Conservation (phyloP, 2,888 invertebrate genomes). For the Criorhina ranunculi region DNA sequence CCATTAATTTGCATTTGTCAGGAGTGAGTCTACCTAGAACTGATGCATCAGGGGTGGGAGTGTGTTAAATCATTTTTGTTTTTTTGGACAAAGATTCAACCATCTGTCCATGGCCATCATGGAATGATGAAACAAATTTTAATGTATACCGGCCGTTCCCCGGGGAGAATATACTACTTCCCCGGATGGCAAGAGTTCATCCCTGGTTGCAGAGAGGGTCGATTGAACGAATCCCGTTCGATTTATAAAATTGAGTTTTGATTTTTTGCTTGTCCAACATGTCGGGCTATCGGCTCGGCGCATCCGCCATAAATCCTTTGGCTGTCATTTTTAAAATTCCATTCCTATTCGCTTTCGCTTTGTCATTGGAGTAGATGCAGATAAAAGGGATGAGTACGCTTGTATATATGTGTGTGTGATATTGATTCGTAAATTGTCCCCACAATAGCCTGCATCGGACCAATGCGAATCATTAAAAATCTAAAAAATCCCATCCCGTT, state of each 20-base stretch:
- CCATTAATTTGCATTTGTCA: slow-evolving; percentile 69
- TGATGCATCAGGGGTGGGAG: slow-evolving; percentile 4
- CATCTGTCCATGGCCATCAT: slow-evolving; percentile 55
- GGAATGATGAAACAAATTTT: slow-evolving; percentile 69
- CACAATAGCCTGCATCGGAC: not conserved
- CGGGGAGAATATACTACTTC: slow-evolving; percentile 38
- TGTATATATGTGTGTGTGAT: not conserved
- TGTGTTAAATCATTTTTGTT: slow-evolving; percentile 40
- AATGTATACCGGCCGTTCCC: slow-evolving; percentile 58
- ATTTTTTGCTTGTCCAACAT: slow-evolving; percentile 65
- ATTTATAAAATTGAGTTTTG: slow-evolving; percentile 71
- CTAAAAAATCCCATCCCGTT: slow-evolving; percentile 55
- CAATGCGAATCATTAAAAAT: slow-evolving; percentile 71
- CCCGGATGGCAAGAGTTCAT: slow-evolving; percentile 21
- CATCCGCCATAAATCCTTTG: slow-evolving; percentile 75
- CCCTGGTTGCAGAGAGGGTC: slow-evolving; percentile 4
- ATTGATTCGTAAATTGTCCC: slow-evolving; percentile 1
- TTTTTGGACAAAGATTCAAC: slow-evolving; percentile 52
- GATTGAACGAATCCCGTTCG: slow-evolving; percentile 68
- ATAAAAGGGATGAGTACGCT: slow-evolving; percentile 2
- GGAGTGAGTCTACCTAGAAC: not conserved
- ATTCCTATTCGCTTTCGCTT: slow-evolving; percentile 62
- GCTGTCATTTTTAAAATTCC: slow-evolving; percentile 76
- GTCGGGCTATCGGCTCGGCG: slow-evolving; percentile 68
- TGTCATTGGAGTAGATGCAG: slow-evolving; percentile 46